Evolutionary conservation across 2,888 invertebrate genomes (phyloP).

Genomic region (Machimus atricapillus): DNA sequence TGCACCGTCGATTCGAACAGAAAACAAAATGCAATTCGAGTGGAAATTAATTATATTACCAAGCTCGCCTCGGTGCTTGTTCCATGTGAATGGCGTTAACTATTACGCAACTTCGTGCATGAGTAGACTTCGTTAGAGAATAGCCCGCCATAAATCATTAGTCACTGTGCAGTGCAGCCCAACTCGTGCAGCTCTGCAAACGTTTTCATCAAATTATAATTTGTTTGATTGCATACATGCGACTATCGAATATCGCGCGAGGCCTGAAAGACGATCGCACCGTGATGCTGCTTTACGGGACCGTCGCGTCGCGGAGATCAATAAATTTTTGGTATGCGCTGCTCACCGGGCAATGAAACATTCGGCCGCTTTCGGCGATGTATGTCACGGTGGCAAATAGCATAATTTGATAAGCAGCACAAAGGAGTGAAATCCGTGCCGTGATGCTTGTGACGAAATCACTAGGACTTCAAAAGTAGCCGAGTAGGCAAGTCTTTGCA

Average conservation of each 20-base stretch:
- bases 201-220: conserved; percentile 25
- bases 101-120: conserved; percentile 4
- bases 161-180: background rate
- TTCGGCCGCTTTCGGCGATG: background rate
- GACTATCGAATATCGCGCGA: background rate
- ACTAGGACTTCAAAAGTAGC: background rate
- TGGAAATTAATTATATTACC: conserved; percentile 22
- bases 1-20: background rate
- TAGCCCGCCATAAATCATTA: background rate
- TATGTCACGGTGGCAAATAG: background rate
- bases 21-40: conserved; percentile 27
- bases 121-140: conserved; percentile 15
- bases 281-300: background rate
- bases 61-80: background rate
- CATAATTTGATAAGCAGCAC: background rate
- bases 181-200: background rate
- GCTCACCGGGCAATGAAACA: background rate
- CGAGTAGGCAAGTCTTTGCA: background rate
- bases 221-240: conserved; percentile 17
- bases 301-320: background rate
- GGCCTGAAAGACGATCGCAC: background rate
- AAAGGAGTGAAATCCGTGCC: background rate
- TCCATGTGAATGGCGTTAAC: conserved; percentile 18
- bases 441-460: background rate
- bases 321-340: background rate